Conservation (phyloP, 2,888 invertebrate species). For the Drosophila pegasa region DNA sequence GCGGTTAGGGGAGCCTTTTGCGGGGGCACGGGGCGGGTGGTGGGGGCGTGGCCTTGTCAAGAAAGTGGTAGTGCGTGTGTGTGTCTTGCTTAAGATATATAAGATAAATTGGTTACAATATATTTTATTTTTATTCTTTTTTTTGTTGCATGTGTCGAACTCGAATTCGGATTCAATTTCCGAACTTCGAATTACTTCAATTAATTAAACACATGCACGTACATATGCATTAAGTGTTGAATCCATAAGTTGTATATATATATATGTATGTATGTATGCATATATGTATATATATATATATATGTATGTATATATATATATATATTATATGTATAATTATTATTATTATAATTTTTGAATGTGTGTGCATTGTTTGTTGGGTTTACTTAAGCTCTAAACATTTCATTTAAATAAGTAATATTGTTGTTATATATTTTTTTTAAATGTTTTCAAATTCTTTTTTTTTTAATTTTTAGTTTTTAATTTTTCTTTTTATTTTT, state of each 20-base stretch:
- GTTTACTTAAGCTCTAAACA: conserved; percentile 61
- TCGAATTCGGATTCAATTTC: conserved; percentile 17
- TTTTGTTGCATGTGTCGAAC: conserved; percentile 32
- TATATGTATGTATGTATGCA: conserved; percentile 4
- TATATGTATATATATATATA: conserved; percentile 21
- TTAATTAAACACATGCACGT: conserved; percentile 29
- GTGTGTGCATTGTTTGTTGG: conserved; percentile 55
- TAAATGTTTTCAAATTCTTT: conserved; percentile 13
- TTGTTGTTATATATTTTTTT: conserved; percentile 28
- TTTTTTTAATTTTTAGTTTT: neutral
- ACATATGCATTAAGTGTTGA: conserved; percentile 12
- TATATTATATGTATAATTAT: conserved; percentile 28
- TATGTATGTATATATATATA: conserved; percentile 37
- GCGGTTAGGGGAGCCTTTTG: conserved; percentile 5
- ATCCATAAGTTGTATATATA: conserved; percentile 10
- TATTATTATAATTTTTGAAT: conserved; percentile 48
- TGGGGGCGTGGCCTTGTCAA: conserved; percentile 11
- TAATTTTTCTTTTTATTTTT: neutral
- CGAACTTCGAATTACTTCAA: conserved; percentile 23
- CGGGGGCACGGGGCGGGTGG: neutral
- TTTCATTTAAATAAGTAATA: conserved; percentile 56
- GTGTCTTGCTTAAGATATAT: conserved; percentile 57
- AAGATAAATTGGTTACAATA: conserved; percentile 73
- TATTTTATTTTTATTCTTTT: conserved; percentile 45
- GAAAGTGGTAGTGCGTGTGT: conserved; percentile 28